Conservation (phyloP, 2,113 vertebrate genomes). For the Sterna hirundo region DNA sequence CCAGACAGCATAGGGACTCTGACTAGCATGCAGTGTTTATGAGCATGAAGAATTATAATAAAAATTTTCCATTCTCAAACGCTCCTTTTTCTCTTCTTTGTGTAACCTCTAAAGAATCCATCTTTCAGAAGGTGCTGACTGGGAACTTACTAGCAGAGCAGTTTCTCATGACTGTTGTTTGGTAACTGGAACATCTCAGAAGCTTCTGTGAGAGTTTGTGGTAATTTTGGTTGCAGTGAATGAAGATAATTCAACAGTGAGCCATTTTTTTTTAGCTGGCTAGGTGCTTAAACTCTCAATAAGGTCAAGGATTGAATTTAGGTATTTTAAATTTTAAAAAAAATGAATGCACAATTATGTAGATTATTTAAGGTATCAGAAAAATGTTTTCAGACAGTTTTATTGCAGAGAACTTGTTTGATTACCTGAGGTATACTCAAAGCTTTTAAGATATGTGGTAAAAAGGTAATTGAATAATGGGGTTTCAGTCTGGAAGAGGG, state of each 20-base stretch:
- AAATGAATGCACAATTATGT: not conserved
- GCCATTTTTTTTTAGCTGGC: not conserved
- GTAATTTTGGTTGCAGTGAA: not conserved
- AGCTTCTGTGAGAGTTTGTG: not conserved
- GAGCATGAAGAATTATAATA: not conserved
- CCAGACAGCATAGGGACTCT: not conserved
- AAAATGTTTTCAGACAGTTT: not conserved
- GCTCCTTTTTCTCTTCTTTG: not conserved
- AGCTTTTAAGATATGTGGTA: not conserved
- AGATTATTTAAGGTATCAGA: not conserved
- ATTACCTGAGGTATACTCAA: not conserved
- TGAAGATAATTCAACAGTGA: not conserved
- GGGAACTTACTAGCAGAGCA: not conserved
- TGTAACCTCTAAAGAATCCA: not conserved
- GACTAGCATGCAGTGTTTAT: not conserved
- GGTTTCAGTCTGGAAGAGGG: not conserved
- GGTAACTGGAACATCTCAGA: slow-evolving; percentile 29
- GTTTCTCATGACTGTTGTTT: slow-evolving; percentile 20
- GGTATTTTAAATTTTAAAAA: not conserved
- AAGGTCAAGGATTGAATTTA: slow-evolving; percentile 4
- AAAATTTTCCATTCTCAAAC: not conserved
- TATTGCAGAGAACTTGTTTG: not conserved
- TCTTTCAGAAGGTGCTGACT: slow-evolving; percentile 6
- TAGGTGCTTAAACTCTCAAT: not conserved
- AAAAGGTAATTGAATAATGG: not conserved